Base-by-base conservation (phyloP, 2,113 vertebrate species). In the Pedetes capensis region DNA sequence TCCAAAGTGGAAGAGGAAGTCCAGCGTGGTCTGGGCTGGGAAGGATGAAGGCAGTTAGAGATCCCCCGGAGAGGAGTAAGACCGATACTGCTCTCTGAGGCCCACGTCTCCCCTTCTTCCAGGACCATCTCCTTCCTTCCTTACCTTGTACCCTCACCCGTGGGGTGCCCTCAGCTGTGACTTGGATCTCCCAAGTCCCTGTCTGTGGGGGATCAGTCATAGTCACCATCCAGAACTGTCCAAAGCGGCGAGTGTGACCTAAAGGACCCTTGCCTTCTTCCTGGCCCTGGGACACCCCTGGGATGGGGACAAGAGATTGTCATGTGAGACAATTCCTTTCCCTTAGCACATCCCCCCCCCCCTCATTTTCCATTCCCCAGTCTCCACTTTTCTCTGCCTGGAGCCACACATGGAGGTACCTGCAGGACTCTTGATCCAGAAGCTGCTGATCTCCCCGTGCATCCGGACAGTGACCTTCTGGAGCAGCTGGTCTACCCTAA, bases 1-100 rank as follows among this genome's bases (percentile, higher is more conserved):
- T 80, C 99, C 99, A 97, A 99, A 99, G 93, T 99, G 97, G 96
- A 99, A 99, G 75, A 99, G 97, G 97, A 99, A 99, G 96, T 99
- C 98, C 55, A 99, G 93, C 64, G 95, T 96, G 93, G 98, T 99
- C 94, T 98, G 98, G 89, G 98, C 99, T 99, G 96, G 17, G 69
- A 25, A 84, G 53, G 79, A 6, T 1, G 5, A 37, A 88, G 64
- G 92, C 42, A 37, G 53, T 91, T 85, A 87, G 95, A 90, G 42
- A 20, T 18, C 39, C 0, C 87, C 29, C 85, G 0, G 2, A 27
- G 27, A 32, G 23, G 64, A 78, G 27, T 6, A 25, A 4, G n/a
- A 25, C 32, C 0, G 25, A 13, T 2, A 0, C 0, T 11, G 74
- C 64, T 64, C 74, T 61, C 88, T 2, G 74, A n/a, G 64, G 20